Conservation (phyloP, 2,113 vertebrate genomes). For the Phainopepla nitens region DNA sequence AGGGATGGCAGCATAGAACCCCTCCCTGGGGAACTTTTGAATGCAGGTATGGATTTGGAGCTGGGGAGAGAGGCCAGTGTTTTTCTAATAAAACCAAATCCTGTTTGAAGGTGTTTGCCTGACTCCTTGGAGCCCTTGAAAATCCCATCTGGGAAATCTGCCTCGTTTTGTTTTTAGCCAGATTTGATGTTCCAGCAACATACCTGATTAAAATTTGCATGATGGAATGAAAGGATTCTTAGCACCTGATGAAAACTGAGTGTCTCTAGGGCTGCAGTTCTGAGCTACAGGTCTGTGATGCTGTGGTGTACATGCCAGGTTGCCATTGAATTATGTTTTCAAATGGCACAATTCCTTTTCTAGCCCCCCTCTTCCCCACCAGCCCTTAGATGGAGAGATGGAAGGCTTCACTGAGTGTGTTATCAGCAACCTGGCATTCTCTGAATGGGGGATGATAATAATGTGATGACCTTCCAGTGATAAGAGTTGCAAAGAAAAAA, state of each 20-base stretch:
- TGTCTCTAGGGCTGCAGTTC: background rate
- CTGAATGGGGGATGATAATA: background rate
- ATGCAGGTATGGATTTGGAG: background rate
- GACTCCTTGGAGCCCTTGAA: background rate
- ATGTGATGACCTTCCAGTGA: background rate
- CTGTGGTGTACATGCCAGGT: background rate
- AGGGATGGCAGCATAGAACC: background rate
- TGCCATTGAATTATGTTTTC: background rate
- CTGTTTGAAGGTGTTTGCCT: background rate
- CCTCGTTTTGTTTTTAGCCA: background rate
- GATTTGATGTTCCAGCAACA: background rate
- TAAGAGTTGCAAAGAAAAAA: background rate
- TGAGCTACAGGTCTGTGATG: background rate
- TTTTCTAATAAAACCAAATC: background rate
- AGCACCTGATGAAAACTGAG: background rate
- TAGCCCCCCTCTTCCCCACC: fast-evolving
- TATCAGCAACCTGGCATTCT: background rate
- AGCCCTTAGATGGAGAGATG: background rate
- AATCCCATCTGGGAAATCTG: background rate
- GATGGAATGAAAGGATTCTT: background rate
- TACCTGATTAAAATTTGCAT: background rate
- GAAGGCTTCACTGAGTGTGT: background rate
- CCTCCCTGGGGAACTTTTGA: too few relatives aligned
- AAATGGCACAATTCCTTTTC: background rate
- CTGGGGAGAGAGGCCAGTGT: background rate